phyloP scores from a whole-genome alignment of 2,888 invertebrate species.

The Athrips mouffetella region DNA sequence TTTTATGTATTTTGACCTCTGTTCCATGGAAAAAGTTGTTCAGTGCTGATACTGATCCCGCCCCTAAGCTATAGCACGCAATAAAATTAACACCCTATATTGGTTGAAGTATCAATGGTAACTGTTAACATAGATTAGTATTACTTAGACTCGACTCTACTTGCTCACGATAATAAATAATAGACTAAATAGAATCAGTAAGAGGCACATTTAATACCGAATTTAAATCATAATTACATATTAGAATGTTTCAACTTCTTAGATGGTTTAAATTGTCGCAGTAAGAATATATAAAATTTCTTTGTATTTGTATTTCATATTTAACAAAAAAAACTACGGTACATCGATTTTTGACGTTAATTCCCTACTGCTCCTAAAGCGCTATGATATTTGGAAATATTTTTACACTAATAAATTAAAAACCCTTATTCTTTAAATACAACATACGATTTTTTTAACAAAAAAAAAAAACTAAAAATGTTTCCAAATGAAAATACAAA shows the following conservation, averaged over 20 bases:
- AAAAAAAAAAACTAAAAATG: neutral
- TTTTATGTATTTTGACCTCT: too few species aligned
- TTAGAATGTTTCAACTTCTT: slow-evolving; percentile 37
- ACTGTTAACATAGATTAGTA: neutral
- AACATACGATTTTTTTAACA: neutral
- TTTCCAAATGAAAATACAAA: neutral
- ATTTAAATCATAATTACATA: slow-evolving; percentile 45
- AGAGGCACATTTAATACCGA: slow-evolving; percentile 52
- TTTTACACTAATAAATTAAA: too few species aligned
- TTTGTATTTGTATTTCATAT: neutral
- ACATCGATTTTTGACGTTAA: too few species aligned
- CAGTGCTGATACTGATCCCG: too few species aligned
- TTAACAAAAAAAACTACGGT: too few species aligned
- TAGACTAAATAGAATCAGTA: slow-evolving; percentile 20
- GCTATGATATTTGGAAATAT: too few species aligned
- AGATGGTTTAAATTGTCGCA: slow-evolving; percentile 26
- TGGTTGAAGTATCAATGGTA: too few species aligned
- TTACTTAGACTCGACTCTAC: slow-evolving; percentile 6
- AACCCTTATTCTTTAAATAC: too few species aligned
- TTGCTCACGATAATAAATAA: slow-evolving; percentile 39
- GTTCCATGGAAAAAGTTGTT: too few species aligned
- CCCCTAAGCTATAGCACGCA: too few species aligned
- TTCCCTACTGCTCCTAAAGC: too few species aligned
- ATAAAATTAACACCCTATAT: too few species aligned
- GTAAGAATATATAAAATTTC: neutral